Base-by-base conservation (phyloP, 2,797 vertebrate genomes). In the Hippoglossus hippoglossus region DNA sequence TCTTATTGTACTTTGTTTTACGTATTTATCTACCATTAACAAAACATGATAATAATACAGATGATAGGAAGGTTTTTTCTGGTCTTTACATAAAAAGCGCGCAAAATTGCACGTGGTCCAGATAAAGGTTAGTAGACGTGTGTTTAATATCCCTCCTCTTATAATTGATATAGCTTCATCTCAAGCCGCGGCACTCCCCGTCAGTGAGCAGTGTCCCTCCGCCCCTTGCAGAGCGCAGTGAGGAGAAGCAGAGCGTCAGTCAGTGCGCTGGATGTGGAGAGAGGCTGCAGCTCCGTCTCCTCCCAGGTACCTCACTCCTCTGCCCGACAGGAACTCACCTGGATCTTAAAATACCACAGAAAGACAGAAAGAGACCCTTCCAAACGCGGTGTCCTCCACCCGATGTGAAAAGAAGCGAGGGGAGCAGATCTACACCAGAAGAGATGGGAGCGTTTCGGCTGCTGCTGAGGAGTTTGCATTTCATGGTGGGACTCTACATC, bases 401-500 rank as follows among this genome's bases (percentile, higher is more conserved):
- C 81, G 75, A 95, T 95, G 95, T 94, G 91, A 96, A 89, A 67
- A 89, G 67, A 83, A 84, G 75, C 81, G 76, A 90, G 85, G 84
- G 77, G 87, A 79, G 75, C 73, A 76, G 67, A 77, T 77, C 36
- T 69, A 34, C 70, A 79, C 50, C 41, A 82, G 80, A 89, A 74
- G 85, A 90, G 77, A 96, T 96, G 95, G 95, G 95, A 91, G 94
- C 94, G 93, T 95, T 97, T 86, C 91, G 93, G 78, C 84, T 94
- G 92, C 94, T 96, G 88, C 92, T 97, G 92, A 94, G 96, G 94
- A 94, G 92, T 92, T 94, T 97, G 89, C 96, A 96, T 90, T 97
- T 93, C 92, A 84, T 97, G 95, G 96, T 97, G 95, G 96, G 96
- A 95, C 95, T 98, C 93, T 97, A 94, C 94, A 89, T 96, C 86